phyloP scores from a whole-genome alignment of 2,888 invertebrate species.

The Melanostoma mellinum region DNA sequence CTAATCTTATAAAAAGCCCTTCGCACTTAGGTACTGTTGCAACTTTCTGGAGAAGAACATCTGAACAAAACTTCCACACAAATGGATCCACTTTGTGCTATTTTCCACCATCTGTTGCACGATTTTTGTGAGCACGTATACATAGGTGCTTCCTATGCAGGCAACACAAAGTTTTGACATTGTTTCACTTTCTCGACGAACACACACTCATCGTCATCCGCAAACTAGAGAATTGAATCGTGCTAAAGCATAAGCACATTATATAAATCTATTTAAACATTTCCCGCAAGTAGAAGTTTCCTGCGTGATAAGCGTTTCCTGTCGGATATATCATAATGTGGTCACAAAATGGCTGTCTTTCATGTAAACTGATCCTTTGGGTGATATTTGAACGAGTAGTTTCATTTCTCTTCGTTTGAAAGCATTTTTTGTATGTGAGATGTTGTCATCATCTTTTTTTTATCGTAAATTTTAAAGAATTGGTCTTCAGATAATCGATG shows the following conservation, averaged over 20 bases:
- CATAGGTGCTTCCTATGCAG: too few species aligned
- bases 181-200: too few species aligned
- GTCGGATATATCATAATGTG: constrained; percentile 48
- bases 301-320: constrained; percentile 38
- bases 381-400: constrained; percentile 36
- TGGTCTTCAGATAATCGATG: too few species aligned
- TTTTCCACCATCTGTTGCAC: constrained; percentile 14
- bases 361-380: constrained; percentile 29
- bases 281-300: constrained; percentile 23
- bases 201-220: too few species aligned
- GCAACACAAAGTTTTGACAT: too few species aligned
- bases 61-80: background rate
- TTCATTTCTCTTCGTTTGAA: background rate
- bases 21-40: background rate
- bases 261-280: constrained; percentile 3
- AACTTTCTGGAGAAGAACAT: background rate
- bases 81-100: constrained; percentile 12
- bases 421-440: too few species aligned
- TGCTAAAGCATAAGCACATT: background rate
- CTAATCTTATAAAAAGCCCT: background rate
- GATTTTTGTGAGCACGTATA: too few species aligned
- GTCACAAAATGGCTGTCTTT: constrained; percentile 32
- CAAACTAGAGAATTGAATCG: too few species aligned
- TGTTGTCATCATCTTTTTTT: too few species aligned
- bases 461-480: too few species aligned